These are phyloP conservation scores for Himantopus leucocephalus DNA, from an alignment of 2,113 vertebrate genomes.

Conservation along the genomic window DNA sequence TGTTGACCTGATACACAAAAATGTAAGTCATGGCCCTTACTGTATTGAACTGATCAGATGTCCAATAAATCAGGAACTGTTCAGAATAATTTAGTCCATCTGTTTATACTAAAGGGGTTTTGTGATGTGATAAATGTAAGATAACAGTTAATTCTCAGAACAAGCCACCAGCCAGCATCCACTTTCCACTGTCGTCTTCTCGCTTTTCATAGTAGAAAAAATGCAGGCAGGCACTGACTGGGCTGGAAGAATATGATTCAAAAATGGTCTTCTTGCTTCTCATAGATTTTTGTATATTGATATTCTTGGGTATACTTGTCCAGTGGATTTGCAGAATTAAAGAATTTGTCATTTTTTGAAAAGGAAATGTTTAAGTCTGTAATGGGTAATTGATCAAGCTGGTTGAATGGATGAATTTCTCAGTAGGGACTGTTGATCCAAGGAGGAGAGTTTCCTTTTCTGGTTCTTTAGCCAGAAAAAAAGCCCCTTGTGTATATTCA, in stretches of 20 bases:
- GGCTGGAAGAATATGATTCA: not conserved
- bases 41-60: not conserved
- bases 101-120: not conserved
- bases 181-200: not conserved
- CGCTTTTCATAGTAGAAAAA: not conserved
- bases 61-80: not conserved
- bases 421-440: constrained; percentile 26
- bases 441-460: constrained; percentile 11
- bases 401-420: not conserved
- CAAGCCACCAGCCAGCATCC: not conserved
- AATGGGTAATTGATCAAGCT: constrained; percentile 6
- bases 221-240: not conserved
- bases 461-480: constrained; percentile 19
- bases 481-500: not conserved
- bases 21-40: not conserved
- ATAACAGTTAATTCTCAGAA: not conserved
- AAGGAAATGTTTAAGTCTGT: not conserved
- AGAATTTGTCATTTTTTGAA: not conserved
- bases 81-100: not conserved
- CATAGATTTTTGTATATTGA: not conserved
- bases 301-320: not conserved
- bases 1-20: not conserved
- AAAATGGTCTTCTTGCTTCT: not conserved
- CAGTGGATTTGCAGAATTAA: not conserved
- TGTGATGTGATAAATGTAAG: not conserved